Evolutionary conservation across 64 coral and sea anemone genomes (phyloP).

Genomic region (Stichodactyla mertensii): DNA sequence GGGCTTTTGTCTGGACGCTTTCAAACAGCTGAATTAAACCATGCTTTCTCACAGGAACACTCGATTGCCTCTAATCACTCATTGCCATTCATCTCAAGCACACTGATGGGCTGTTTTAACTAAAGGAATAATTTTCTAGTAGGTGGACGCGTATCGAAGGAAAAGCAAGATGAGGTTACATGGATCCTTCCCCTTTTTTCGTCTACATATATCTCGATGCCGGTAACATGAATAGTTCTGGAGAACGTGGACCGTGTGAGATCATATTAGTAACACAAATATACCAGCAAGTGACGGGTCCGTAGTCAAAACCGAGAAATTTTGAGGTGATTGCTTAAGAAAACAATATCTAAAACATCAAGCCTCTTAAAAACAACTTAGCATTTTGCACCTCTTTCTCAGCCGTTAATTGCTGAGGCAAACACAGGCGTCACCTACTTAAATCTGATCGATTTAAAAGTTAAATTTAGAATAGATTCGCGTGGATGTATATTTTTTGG

Average conservation of each 20-base stretch:
- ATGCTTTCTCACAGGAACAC: conserved; percentile 82
- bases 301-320: conserved; percentile 14
- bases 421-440: conserved; percentile 33
- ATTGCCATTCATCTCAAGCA: conserved; percentile 14
- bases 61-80: conserved; percentile 55
- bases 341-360: conserved; percentile 27
- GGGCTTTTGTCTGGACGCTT: conserved; percentile 51
- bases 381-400: conserved; percentile 31
- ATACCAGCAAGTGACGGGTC: conserved; percentile 9
- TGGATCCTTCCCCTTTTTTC: neutral
- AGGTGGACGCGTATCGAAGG: neutral
- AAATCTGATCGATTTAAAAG: conserved; percentile 31
- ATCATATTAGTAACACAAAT: conserved; percentile 13
- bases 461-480: conserved; percentile 29
- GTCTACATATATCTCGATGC: neutral
- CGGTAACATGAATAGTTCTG: conserved; percentile 14
- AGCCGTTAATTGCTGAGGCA: conserved; percentile 35
- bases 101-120: conserved; percentile 25
- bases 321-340: conserved; percentile 24
- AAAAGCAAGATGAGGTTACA: conserved; percentile 5
- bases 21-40: conserved; percentile 58
- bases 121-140: conserved; percentile 47
- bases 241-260: neutral
- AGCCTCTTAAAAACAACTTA: conserved; percentile 34
- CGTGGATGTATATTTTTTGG: neutral